Conservation (phyloP, 2,797 vertebrate species). For the Perodicticus potto region DNA sequence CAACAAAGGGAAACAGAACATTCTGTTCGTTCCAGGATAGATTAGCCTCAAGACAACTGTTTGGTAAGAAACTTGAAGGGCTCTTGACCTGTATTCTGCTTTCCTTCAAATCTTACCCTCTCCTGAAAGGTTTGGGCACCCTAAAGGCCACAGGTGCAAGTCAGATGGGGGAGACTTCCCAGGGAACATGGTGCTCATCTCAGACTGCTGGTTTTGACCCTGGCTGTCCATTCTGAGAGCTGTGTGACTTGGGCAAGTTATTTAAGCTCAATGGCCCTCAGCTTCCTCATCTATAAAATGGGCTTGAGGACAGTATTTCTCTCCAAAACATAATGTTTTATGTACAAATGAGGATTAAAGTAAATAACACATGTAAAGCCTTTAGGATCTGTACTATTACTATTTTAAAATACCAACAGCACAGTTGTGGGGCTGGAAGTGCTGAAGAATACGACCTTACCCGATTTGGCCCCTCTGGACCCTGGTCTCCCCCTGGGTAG, state of each 20-base stretch:
- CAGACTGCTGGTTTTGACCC: neutral
- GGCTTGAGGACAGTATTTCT: neutral
- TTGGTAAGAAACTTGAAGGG: neutral
- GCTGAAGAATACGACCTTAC: rapidly evolving
- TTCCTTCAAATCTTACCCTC: no score
- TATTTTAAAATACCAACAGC: neutral
- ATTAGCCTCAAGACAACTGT: neutral
- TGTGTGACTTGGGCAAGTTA: no score
- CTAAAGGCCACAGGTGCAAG: rapidly evolving
- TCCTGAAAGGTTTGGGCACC: rapidly evolving
- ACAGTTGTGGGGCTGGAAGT: neutral
- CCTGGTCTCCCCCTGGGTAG: rapidly evolving
- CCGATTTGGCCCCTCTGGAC: neutral
- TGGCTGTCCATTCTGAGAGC: rapidly evolving
- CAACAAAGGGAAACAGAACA: neutral
- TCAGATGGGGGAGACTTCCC: rapidly evolving
- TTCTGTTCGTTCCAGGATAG: neutral
- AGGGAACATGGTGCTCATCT: rapidly evolving
- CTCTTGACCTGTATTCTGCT: rapidly evolving
- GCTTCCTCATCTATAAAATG: neutral
- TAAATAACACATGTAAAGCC: rapidly evolving
- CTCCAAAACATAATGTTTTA: neutral
- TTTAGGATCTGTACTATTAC: no score
- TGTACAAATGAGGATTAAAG: neutral
- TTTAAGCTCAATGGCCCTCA: no score